A percentile compares a stretch with the other conserved stretches of the same genome.
Evolutionary conservation across 2,113 vertebrate species (phyloP).

Genomic region (Phylloscopus trochilus): DNA sequence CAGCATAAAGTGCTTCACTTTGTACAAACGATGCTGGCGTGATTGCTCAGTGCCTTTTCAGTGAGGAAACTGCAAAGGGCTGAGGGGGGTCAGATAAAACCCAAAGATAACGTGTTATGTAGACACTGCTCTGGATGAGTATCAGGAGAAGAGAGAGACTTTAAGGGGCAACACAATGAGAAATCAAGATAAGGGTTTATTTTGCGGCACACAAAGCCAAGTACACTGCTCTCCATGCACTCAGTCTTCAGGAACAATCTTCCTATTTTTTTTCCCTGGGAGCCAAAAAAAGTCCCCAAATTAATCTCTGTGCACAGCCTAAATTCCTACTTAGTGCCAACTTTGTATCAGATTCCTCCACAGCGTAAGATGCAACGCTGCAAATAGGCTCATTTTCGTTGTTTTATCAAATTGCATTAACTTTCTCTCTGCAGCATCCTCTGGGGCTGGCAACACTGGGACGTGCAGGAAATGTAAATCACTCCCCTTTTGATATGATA

Average conservation of each 20-base stretch:
- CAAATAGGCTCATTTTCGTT: constrained; percentile 56
- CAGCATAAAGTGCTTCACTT: neutral
- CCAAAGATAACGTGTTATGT: neutral
- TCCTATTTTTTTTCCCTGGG: constrained; percentile 37
- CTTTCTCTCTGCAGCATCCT: constrained; percentile 54
- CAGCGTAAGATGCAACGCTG: neutral
- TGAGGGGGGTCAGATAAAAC: constrained; percentile 3
- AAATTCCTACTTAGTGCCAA: constrained; percentile 33
- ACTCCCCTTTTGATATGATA: constrained; percentile 59
- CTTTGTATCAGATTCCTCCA: constrained; percentile 36
- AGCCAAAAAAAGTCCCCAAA: neutral
- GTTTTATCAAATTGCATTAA: constrained; percentile 55
- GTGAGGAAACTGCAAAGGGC: neutral
- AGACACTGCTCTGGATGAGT: neutral
- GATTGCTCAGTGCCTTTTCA: neutral
- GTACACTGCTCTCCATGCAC: neutral
- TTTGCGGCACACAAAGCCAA: neutral
- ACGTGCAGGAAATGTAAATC: constrained; percentile 65
- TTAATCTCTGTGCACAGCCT: neutral
- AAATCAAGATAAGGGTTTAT: constrained; percentile 33
- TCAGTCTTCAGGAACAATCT: constrained; percentile 3
- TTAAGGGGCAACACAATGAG: constrained; percentile 7
- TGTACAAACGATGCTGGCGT: neutral
- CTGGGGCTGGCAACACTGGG: neutral
- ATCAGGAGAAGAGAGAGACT: neutral